Conservation (phyloP, 1,140 invertebrate genomes). For the Drosophila triauraria region DNA sequence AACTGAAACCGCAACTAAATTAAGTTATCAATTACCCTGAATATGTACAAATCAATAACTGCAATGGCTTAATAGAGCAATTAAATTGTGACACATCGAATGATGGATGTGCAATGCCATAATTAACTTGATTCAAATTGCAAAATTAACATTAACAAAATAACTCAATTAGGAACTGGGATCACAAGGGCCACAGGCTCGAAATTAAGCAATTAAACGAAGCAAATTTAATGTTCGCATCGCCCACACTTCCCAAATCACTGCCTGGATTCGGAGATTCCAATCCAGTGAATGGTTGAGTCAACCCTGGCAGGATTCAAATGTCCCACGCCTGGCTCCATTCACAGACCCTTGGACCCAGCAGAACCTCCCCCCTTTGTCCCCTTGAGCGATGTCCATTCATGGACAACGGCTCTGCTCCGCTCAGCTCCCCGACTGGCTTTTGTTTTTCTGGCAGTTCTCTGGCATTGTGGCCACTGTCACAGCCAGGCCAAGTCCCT, state of each 20-base stretch:
- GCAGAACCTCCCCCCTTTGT: background rate
- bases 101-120: background rate
- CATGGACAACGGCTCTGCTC: slow-evolving; percentile 44
- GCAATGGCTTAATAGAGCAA: background rate
- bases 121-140: background rate
- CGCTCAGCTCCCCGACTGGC: slow-evolving; percentile 16
- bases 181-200: background rate
- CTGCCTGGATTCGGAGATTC: slow-evolving; percentile 7
- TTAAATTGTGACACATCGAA: slow-evolving; percentile 1
- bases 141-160: background rate
- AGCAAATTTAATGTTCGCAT: background rate
- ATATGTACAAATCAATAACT: background rate
- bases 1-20: background rate
- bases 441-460: slow-evolving; percentile 60
- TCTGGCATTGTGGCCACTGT: slow-evolving; percentile 66
- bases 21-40: background rate
- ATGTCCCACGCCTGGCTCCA: slow-evolving; percentile 50
- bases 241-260: slow-evolving; percentile 25
- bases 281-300: slow-evolving; percentile 25
- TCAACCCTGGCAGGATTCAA: slow-evolving; percentile 43
- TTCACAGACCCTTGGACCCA: slow-evolving; percentile 33
- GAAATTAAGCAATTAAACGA: background rate
- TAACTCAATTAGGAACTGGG: background rate
- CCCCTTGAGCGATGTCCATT: slow-evolving; percentile 42
- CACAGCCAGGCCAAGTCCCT: slow-evolving; percentile 41